Percentiles rank a stretch among this genome's conserved stretches.
Evolutionary conservation across 2,797 vertebrate genomes (phyloP).

Genomic region (Mormyrops boulengeri): DNA sequence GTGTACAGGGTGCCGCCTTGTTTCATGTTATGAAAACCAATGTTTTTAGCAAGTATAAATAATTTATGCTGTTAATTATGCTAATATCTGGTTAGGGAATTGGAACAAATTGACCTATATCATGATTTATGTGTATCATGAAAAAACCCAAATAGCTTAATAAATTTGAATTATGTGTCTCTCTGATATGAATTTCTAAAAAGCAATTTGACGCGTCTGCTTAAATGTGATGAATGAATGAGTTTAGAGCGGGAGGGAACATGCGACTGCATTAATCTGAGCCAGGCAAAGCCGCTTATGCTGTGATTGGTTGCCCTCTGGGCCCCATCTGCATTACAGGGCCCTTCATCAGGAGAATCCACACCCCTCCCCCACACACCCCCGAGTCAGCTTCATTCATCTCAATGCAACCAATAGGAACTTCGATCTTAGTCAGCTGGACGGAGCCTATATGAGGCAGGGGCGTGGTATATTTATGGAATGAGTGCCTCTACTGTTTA

Average conservation of each 20-base stretch:
- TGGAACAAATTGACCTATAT: slow-evolving; percentile 1
- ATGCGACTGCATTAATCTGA: neutral
- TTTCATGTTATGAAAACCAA: slow-evolving; percentile 12
- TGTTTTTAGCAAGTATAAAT: neutral
- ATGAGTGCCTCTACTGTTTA: slow-evolving; percentile 32
- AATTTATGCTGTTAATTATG: neutral
- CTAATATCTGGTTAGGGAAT: neutral
- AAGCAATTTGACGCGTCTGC: neutral
- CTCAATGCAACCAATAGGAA: neutral
- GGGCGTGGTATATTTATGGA: neutral
- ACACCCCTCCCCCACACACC: neutral
- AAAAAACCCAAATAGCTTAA: slow-evolving; percentile 6
- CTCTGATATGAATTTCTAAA: neutral
- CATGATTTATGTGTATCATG: neutral
- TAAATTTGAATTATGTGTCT: neutral
- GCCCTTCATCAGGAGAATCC: neutral
- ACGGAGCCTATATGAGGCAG: neutral
- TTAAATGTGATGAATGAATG: slow-evolving; percentile 10
- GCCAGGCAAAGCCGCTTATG: neutral
- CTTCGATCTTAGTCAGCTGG: neutral
- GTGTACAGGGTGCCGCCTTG: neutral
- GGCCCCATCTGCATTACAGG: neutral
- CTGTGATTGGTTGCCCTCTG: neutral
- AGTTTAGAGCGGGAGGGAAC: neutral
- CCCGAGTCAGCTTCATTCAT: neutral